Conservation (phyloP, 2,113 vertebrate genomes). For the Psammodynastes pulverulentus region DNA sequence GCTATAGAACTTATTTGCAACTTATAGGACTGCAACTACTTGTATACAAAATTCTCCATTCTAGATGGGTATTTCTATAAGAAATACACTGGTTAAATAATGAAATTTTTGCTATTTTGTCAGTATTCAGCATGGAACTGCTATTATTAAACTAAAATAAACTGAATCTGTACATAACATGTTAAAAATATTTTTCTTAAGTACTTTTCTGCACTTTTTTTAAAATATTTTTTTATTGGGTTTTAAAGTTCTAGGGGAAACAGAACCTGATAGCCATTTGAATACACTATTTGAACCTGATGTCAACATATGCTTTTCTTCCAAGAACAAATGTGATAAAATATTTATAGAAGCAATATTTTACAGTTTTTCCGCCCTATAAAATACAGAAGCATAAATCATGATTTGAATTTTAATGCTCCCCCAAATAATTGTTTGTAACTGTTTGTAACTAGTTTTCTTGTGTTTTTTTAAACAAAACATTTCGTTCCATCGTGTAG, state of each 20-base stretch:
- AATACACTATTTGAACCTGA: background rate
- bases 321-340: background rate
- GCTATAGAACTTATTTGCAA: background rate
- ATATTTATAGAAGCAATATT: background rate
- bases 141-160: background rate
- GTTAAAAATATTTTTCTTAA: background rate
- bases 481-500: background rate
- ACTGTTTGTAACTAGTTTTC: background rate
- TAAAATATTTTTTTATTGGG: too few relatives aligned
- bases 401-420: background rate
- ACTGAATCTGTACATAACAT: background rate
- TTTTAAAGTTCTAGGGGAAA: background rate
- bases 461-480: background rate
- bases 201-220: background rate
- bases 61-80: background rate
- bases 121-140: background rate
- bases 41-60: background rate
- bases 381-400: background rate
- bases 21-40: background rate
- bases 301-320: background rate
- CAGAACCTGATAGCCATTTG: background rate
- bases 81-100: background rate
- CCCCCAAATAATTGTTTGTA: background rate
- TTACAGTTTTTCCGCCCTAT: background rate
- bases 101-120: background rate